These are phyloP conservation scores for Acleris cristana DNA, from an alignment of 2,888 invertebrate genomes.

Conservation along the genomic window DNA sequence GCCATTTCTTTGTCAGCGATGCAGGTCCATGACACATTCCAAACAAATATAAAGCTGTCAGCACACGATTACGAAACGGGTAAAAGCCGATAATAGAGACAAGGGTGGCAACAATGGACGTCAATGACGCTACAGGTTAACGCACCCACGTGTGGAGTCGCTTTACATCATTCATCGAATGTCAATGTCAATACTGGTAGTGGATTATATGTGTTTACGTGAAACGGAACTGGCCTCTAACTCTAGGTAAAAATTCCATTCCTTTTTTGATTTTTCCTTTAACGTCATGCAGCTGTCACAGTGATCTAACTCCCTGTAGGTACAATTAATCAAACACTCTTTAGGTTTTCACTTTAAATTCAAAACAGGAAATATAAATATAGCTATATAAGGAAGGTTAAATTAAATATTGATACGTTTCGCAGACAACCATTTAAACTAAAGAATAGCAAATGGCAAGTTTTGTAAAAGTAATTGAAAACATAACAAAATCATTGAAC, in stretches of 20 bases:
- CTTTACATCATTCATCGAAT: conserved; percentile 49
- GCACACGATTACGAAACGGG: conserved; percentile 33
- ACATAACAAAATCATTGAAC: too few relatives aligned
- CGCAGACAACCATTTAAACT: too few relatives aligned
- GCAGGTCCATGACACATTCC: conserved; percentile 11
- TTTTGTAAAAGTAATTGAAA: too few relatives aligned
- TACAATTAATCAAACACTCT: too few relatives aligned
- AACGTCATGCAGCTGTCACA: too few relatives aligned
- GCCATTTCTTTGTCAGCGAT: conserved; percentile 22
- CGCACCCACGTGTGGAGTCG: conserved; percentile 48
- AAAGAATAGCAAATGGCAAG: too few relatives aligned
- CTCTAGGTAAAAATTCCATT: neutral
- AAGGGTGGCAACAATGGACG: conserved; percentile 53
- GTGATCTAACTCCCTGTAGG: too few relatives aligned
- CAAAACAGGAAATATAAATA: too few relatives aligned
- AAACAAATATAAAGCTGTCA: conserved; percentile 37
- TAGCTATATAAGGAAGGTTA: too few relatives aligned
- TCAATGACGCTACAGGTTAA: conserved; percentile 53
- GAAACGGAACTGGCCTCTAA: neutral
- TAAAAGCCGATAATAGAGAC: conserved; percentile 44
- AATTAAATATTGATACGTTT: too few relatives aligned
- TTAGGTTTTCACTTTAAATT: too few relatives aligned
- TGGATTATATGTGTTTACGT: conserved; percentile 3
- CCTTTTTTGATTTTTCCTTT: neutral
- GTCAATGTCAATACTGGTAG: conserved; percentile 53